These are phyloP conservation scores for Arizona elegans DNA, from an alignment of 2,113 vertebrate species.

Conservation along the genomic window DNA sequence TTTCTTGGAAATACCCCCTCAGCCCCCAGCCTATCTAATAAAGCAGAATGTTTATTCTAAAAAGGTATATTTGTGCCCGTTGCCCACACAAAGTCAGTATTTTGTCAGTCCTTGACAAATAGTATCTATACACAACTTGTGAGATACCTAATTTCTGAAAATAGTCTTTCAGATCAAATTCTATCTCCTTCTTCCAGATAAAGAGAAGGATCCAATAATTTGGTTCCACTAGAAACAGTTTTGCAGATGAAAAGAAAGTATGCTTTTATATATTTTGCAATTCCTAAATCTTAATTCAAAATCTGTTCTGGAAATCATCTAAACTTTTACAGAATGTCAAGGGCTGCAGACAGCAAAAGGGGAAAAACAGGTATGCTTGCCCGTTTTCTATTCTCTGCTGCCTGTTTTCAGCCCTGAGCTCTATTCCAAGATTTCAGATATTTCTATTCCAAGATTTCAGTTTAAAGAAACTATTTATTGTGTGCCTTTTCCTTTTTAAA, in stretches of 20 bases:
- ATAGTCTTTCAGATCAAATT: background rate
- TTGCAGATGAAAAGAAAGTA: background rate
- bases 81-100: slow-evolving; percentile 15
- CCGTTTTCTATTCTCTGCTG: background rate
- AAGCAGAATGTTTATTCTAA: background rate
- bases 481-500: background rate
- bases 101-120: slow-evolving; percentile 22
- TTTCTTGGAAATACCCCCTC: background rate
- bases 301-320: background rate
- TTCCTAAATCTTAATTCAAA: background rate
- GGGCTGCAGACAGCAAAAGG: background rate
- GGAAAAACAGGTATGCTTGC: background rate
- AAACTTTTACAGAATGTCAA: background rate
- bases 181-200: background rate
- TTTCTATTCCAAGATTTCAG: background rate
- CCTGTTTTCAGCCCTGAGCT: background rate
- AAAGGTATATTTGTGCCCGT: background rate
- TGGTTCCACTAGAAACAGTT: background rate
- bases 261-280: background rate
- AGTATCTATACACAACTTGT: background rate
- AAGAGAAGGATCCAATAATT: background rate
- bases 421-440: background rate
- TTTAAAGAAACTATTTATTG: background rate
- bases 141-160: background rate
- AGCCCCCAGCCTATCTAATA: background rate